phyloP scores from a whole-genome alignment of 2,888 invertebrate species.

The Habroteleia sp. region DNA sequence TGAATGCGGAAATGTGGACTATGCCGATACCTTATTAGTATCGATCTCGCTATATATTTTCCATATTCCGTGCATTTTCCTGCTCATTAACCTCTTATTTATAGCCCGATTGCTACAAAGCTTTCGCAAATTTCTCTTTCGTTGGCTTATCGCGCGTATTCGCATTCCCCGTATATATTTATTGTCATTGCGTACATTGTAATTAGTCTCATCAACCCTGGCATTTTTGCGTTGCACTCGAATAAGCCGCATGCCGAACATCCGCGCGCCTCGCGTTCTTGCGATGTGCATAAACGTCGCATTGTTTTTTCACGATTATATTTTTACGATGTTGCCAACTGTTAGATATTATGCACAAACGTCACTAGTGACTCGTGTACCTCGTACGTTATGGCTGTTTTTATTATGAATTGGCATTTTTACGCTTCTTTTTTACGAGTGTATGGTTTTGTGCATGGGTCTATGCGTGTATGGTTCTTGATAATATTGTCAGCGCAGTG shows the following conservation, averaged over 20 bases:
- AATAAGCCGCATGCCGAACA: constrained; percentile 34
- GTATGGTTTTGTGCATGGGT: not conserved
- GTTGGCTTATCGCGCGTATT: constrained; percentile 42
- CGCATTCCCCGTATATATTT: constrained; percentile 43
- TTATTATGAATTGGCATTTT: constrained; percentile 12
- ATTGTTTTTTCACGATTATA: constrained; percentile 50
- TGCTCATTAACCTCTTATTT: constrained; percentile 58
- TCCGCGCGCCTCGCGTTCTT: constrained; percentile 44
- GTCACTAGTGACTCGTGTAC: constrained; percentile 22
- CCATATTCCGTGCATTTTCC: constrained; percentile 53
- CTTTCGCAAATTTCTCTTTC: constrained; percentile 41
- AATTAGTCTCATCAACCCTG: constrained; percentile 60
- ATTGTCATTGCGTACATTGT: constrained; percentile 50
- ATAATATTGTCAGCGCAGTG: too few relatives aligned
- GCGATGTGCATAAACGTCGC: constrained; percentile 47
- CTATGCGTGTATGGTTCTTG: too few relatives aligned
- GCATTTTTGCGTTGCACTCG: constrained; percentile 24
- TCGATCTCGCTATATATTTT: constrained; percentile 47
- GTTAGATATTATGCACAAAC: constrained; percentile 26
- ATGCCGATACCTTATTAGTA: constrained; percentile 43
- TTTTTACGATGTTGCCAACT: constrained; percentile 47
- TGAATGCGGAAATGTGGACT: constrained; percentile 61
- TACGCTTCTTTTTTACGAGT: constrained; percentile 2
- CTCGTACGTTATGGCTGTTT: constrained; percentile 26
- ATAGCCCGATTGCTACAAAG: constrained; percentile 43